Base-by-base conservation (phyloP, 1,140 invertebrate species). In the Drosophila ogumai region DNA sequence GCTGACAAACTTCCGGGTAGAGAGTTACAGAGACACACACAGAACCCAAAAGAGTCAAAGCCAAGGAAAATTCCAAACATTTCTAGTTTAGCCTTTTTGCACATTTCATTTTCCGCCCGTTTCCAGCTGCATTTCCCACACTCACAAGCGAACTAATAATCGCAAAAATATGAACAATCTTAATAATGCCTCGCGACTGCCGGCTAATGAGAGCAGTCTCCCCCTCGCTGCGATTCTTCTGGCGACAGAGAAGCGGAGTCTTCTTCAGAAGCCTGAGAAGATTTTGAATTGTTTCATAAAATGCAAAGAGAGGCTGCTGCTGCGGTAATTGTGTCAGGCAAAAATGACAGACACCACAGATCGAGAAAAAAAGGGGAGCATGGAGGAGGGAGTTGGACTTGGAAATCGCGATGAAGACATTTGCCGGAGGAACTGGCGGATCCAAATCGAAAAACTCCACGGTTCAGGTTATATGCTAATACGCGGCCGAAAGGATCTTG, bases 271-370 rank as follows among this genome's bases (percentile, higher is more conserved):
- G 84, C 84, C 84, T 88, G 84, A 90, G 84, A 88, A 88, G 78
- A 82, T 90, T 88, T 88, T 88, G 85, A 88, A 88, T 90, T 88
- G 84, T 88, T 88, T 88, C 84, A 88, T 88, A 84, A 88, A 88
- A 88, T 85, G 85, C 77, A 84, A 28, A 28, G 80, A 87, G 44
- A 87, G 87, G 81, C 71, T 80, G 85, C 82, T 28, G 25, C 25
- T 28, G 65, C 46, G 46, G 77, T 90, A 88, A 88, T 88, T 90
- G 84, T 88, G 84, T 90, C 84, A 88, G 84, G 49, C 65, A 72
- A 47, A 82, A 79, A 76, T 81, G 82, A 81, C 72, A 75, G 80
- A 54, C 64, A 56, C 32, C 56, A 75, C 61, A 71, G 56, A 58
- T 47, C 46, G 57, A 75, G 73, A 49, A 31, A 44, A 46, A 22